A percentile compares a stretch with the other conserved stretches of the same genome.
Conservation (phyloP, 2,113 vertebrate species). For the Forbesichthys agassizii region DNA sequence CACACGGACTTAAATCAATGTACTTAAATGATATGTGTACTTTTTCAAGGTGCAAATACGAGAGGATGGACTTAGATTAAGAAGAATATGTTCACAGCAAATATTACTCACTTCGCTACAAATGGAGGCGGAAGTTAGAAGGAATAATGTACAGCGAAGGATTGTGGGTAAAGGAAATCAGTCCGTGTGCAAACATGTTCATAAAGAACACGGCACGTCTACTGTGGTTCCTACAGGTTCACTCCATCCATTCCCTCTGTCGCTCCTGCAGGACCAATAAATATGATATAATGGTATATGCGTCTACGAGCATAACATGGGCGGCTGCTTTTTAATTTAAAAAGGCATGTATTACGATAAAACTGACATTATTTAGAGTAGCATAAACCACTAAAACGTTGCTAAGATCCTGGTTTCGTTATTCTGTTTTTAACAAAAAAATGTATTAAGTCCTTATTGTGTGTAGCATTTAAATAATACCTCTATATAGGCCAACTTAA, state of each 20-base stretch:
- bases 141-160: slow-evolving; percentile 45
- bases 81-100: background rate
- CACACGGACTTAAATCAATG: fast-evolving
- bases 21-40: fast-evolving
- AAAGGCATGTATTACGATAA: no score
- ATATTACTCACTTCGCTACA: slow-evolving; percentile 55
- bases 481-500: no score
- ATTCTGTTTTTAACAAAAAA: no score
- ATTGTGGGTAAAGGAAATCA: slow-evolving; percentile 61
- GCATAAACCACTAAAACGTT: no score
- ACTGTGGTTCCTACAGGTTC: background rate
- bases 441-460: no score
- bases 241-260: background rate
- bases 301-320: no score
- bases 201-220: background rate
- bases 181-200: slow-evolving; percentile 19
- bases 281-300: no score
- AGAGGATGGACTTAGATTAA: slow-evolving; percentile 61
- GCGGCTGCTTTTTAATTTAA: no score
- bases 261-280: no score
- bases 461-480: no score
- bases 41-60: fast-evolving
- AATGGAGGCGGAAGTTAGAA: slow-evolving; percentile 70
- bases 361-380: no score
- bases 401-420: no score